These are phyloP conservation scores for Eublepharis macularius DNA, from an alignment of 2,113 vertebrate genomes.

Conservation along the genomic window DNA sequence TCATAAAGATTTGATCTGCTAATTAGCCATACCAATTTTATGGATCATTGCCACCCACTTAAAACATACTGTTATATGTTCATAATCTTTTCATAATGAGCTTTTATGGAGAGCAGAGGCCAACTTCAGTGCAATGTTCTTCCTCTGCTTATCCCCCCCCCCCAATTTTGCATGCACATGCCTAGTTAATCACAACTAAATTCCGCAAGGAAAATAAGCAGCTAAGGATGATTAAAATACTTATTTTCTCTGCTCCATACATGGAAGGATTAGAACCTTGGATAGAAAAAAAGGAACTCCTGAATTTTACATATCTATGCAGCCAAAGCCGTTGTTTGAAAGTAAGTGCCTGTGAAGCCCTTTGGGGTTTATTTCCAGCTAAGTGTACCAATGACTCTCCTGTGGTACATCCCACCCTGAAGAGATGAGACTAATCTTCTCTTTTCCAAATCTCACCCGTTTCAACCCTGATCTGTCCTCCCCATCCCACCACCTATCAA, in stretches of 20 bases:
- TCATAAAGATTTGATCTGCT: constrained; percentile 83
- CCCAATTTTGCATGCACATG: background rate
- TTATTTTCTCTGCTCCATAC: constrained; percentile 12
- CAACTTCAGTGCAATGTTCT: constrained; percentile 45
- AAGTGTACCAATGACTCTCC: background rate
- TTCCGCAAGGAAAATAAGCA: accelerated
- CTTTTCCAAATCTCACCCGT: background rate
- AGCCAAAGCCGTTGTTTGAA: background rate
- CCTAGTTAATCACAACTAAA: constrained; percentile 33
- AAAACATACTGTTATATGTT: constrained; percentile 81
- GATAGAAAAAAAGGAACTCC: background rate
- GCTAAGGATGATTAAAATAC: background rate
- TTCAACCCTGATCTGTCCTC: no score
- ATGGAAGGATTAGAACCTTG: constrained; percentile 5
- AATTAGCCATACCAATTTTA: constrained; percentile 85
- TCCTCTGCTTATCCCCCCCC: background rate
- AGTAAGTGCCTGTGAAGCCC: background rate
- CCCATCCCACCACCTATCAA: no score
- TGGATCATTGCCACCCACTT: constrained; percentile 82
- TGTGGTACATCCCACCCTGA: background rate
- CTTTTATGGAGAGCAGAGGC: constrained; percentile 78
- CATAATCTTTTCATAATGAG: constrained; percentile 84
- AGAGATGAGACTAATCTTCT: background rate
- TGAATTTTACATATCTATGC: background rate
- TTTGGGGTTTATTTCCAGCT: background rate